These are phyloP conservation scores for Heterotis niloticus DNA, from an alignment of 2,113 vertebrate genomes.

Conservation along the genomic window DNA sequence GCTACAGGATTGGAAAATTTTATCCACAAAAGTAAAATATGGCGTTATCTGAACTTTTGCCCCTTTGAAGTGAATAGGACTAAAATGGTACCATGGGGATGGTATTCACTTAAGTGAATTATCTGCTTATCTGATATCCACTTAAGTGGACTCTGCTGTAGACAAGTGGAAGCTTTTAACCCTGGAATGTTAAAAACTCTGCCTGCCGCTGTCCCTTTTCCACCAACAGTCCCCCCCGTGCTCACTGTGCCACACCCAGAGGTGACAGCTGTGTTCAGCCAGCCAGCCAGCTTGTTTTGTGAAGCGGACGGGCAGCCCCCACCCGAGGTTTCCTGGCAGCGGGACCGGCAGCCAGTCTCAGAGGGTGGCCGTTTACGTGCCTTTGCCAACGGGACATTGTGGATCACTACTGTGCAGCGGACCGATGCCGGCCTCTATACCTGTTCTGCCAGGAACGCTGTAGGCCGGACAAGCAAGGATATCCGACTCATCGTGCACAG, in stretches of 20 bases:
- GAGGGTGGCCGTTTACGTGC: slow-evolving; percentile 45
- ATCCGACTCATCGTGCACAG: slow-evolving; percentile 63
- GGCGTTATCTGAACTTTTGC: too few species aligned
- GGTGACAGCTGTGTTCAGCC: slow-evolving; percentile 57
- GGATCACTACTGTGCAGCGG: slow-evolving; percentile 56
- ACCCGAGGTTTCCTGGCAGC: slow-evolving; percentile 64
- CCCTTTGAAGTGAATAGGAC: too few species aligned
- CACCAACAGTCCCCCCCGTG: slow-evolving; percentile 62
- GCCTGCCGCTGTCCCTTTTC: not conserved
- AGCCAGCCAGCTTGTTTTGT: slow-evolving; percentile 60
- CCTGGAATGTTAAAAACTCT: not conserved
- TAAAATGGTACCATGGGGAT: too few species aligned
- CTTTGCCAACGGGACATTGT: slow-evolving; percentile 66
- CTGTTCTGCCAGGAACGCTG: slow-evolving; percentile 63
- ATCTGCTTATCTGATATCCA: too few species aligned
- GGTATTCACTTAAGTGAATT: too few species aligned
- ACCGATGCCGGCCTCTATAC: slow-evolving; percentile 63
- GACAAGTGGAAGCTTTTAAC: too few species aligned
- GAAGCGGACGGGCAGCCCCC: slow-evolving; percentile 63
- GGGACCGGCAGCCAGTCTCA: slow-evolving; percentile 55
- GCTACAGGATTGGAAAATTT: too few species aligned
- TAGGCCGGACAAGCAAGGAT: slow-evolving; percentile 65
- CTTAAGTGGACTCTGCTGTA: too few species aligned
- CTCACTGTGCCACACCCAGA: slow-evolving; percentile 58
- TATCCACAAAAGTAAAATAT: too few species aligned